A percentile compares a stretch with the other conserved stretches of the same genome.
These are phyloP conservation scores for Molothrus aeneus DNA, from an alignment of 2,797 vertebrate species.

Conservation along the genomic window DNA sequence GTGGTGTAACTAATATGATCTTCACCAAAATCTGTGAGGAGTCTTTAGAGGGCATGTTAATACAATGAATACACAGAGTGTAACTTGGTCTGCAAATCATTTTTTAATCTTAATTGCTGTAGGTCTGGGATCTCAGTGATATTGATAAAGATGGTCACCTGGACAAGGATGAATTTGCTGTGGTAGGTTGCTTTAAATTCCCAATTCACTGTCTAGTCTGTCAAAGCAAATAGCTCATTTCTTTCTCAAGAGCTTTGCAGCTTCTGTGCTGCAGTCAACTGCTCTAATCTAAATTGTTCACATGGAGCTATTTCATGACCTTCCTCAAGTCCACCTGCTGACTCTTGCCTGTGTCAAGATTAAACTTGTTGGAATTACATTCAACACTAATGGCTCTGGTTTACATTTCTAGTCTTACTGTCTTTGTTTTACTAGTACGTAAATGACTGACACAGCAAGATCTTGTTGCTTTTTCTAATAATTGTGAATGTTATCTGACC, in stretches of 20 bases:
- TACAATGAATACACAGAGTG: background rate
- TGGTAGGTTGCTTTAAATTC: conserved; percentile 81
- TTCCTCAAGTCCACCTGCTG: background rate
- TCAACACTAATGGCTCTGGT: background rate
- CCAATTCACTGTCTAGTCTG: background rate
- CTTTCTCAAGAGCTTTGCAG: background rate
- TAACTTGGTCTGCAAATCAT: background rate
- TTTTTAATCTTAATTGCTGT: background rate
- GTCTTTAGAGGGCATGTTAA: background rate
- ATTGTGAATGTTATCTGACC: background rate
- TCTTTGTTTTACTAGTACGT: background rate
- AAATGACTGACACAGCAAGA: background rate
- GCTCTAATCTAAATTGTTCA: background rate
- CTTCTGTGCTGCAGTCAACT: background rate
- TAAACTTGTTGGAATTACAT: background rate
- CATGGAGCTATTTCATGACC: background rate
- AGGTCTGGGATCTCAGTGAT: conserved; percentile 99
- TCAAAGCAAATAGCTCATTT: background rate
- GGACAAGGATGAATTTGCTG: conserved; percentile 96
- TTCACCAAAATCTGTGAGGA: background rate
- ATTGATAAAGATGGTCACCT: conserved; percentile 98
- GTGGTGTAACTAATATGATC: background rate
- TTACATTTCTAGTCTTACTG: background rate
- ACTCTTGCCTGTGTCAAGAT: background rate
- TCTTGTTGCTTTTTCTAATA: background rate